Base-by-base conservation (phyloP, 2,888 invertebrate species). In the Drosophila nigricruria region DNA sequence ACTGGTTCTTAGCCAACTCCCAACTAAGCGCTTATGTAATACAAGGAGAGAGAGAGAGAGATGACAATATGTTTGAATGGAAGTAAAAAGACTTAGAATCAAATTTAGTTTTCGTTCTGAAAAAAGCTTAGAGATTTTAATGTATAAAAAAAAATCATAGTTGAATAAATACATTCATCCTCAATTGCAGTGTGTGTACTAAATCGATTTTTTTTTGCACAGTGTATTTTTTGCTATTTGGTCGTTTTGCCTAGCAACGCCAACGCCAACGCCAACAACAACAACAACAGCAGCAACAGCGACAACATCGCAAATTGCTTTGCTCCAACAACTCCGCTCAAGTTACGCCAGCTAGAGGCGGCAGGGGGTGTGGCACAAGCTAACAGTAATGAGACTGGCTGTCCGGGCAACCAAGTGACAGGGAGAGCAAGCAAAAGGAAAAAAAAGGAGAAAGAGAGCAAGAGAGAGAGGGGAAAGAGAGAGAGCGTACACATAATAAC, bases 261-360 rank as follows among this genome's bases (percentile, higher is more conserved):
- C 30, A 30, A n/a, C n/a, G n/a, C n/a, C 80, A 73, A 79, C 77
- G 40, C 61, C 75, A 68, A 68, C 27, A 42, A 9, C 23, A 57
- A 34, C 34, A 47, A 14, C 43, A 57, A 23, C 56, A 56, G 6
- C 38, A 27, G 8, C 53, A 27, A 10, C 18, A 57, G 32, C 57
- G 23, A 10, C 58, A 77, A 63, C 73, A 73, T 56, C 81, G 70
- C 70, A 84, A 84, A 84, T 89, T 84, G 88, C 89, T 89, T 89
- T 73, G 77, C 88, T 72, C 67, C 56, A 68, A 72, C 52, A 89
- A 79, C 73, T 79, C 70, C 82, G 64, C 84, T 84, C 84, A 74
- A 66, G 63, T 84, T 84, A 87, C 84, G 75, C 18, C 49, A 23
- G 36, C n/a, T 25, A 53, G 27, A 57, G 49, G 36, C 42, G 53